These are phyloP conservation scores for Nomada lathburiana DNA, from an alignment of 2,888 invertebrate genomes.

Conservation along the genomic window DNA sequence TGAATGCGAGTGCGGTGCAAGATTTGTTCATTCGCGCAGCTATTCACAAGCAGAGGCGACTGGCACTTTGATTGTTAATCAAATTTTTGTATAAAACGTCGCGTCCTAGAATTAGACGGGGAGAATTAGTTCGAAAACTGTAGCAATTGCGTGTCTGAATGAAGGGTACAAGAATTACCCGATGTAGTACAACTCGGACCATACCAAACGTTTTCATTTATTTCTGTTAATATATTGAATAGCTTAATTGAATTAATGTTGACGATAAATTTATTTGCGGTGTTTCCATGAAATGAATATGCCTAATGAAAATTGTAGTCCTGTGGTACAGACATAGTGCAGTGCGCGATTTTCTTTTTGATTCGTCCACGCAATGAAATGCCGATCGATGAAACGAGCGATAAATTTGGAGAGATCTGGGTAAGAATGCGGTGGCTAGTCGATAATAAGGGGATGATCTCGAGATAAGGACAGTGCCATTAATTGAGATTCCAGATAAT, in stretches of 20 bases:
- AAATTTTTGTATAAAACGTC: too few species aligned
- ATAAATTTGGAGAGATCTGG: slow-evolving; percentile 66
- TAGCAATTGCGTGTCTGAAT: too few species aligned
- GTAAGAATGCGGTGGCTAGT: slow-evolving; percentile 65
- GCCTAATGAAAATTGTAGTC: neutral
- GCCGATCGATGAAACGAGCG: slow-evolving; percentile 35
- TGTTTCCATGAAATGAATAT: too few species aligned
- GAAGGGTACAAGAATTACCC: too few species aligned
- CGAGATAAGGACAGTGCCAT: slow-evolving; percentile 78
- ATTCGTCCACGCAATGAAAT: neutral
- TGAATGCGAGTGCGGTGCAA: slow-evolving; percentile 9
- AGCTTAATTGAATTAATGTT: too few species aligned
- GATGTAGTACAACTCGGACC: too few species aligned
- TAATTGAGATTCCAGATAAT: slow-evolving; percentile 82
- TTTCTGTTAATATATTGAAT: too few species aligned
- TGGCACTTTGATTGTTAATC: too few species aligned
- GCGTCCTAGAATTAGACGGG: too few species aligned
- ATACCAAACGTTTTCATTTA: too few species aligned
- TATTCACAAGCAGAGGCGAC: neutral
- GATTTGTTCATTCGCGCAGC: slow-evolving; percentile 1
- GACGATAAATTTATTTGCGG: too few species aligned
- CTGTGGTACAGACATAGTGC: neutral
- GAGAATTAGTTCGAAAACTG: too few species aligned
- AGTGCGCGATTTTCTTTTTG: neutral
- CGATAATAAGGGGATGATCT: slow-evolving; percentile 80